phyloP scores from a whole-genome alignment of 1,140 invertebrate species.

The Drosophila obscura region DNA sequence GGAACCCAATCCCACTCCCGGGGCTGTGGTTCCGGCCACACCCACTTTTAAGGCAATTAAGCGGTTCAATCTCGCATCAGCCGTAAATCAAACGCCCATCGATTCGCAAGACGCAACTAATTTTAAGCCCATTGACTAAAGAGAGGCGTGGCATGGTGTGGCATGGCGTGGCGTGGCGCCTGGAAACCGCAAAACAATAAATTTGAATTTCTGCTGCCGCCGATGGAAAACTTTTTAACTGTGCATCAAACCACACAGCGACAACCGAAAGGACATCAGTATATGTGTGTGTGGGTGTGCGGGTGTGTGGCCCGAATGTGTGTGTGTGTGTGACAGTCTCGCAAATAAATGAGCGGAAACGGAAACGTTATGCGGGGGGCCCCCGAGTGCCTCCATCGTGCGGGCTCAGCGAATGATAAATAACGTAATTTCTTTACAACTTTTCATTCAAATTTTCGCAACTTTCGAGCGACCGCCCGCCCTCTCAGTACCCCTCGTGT shows the following conservation, averaged over 20 bases:
- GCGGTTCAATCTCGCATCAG: slow-evolving; percentile 60
- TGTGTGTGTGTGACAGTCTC: slow-evolving; percentile 66
- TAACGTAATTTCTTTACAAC: slow-evolving; percentile 81
- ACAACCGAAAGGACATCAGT: slow-evolving; percentile 36
- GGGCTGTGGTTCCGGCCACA: slow-evolving; percentile 8
- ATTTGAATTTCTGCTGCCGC: slow-evolving; percentile 73
- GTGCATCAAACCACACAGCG: slow-evolving; percentile 66
- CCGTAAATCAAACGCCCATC: slow-evolving; percentile 79
- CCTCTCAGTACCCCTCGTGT: neutral
- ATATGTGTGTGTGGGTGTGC: slow-evolving; percentile 14
- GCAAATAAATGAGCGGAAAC: slow-evolving; percentile 78
- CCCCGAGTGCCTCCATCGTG: slow-evolving; percentile 12
- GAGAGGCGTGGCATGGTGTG: slow-evolving; percentile 26
- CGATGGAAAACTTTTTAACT: slow-evolving; percentile 71
- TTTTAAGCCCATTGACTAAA: slow-evolving; percentile 56
- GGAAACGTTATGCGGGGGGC: slow-evolving; percentile 66
- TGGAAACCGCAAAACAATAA: slow-evolving; percentile 77
- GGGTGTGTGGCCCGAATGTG: slow-evolving; percentile 9
- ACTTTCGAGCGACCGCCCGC: slow-evolving; percentile 57
- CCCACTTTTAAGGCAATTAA: slow-evolving; percentile 77
- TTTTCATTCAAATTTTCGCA: slow-evolving; percentile 76
- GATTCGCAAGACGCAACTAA: slow-evolving; percentile 67
- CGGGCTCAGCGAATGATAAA: slow-evolving; percentile 70
- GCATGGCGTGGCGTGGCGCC: slow-evolving; percentile 6
- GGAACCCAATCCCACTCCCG: neutral